Evolutionary conservation across 1,140 invertebrate species (phyloP), one percentile per base, ranked within the genome.

Genomic region (Lordiphosa collinella): DNA sequence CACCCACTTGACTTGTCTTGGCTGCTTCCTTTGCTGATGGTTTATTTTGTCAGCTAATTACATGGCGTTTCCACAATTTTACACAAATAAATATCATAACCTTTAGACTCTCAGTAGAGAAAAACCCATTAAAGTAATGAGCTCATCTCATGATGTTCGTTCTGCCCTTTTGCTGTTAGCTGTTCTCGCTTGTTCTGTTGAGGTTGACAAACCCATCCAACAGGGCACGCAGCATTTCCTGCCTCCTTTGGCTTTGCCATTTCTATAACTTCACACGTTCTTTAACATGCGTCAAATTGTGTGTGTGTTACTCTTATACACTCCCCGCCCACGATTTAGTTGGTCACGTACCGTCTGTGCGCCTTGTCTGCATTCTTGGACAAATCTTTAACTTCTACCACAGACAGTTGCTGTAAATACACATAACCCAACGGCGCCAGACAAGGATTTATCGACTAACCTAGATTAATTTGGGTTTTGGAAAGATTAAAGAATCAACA

Each of bases 61-160:
- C 60, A 57, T 58, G 34, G 38, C 55, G 34, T n/a, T 25, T 47
- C 58, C 38, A 53, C 49, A 47, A 48, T 8, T 51, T 41, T 22
- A 40, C 22, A 57, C 55, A 47, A 56, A 47, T 54, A 53, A 59
- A 67, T 52, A 72, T 71, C 44, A 69, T 61, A 69, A 68, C 48
- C 59, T 52, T 64, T 66, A 50, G 6, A 22, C 54, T 50, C 54
- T 32, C 57, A 60, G 6, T 12, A 43, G 4, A 44, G 10, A 9
- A 25, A 61, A 68, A 44, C 55, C 78, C 72, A 84, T 84, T 84
- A 82, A 73, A 73, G 67, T 82, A 84, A 82, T 82, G 78, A 82
- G 72, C 72, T 84, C 78, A 78, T 84, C 71, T 58, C 72, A 8
- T 31, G 55, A 58, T 82, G 51, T 50, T 41, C 11, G 59, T 37